Conservation (phyloP, 92 coral and sea anemone species). For the Phenganax subtilis region DNA sequence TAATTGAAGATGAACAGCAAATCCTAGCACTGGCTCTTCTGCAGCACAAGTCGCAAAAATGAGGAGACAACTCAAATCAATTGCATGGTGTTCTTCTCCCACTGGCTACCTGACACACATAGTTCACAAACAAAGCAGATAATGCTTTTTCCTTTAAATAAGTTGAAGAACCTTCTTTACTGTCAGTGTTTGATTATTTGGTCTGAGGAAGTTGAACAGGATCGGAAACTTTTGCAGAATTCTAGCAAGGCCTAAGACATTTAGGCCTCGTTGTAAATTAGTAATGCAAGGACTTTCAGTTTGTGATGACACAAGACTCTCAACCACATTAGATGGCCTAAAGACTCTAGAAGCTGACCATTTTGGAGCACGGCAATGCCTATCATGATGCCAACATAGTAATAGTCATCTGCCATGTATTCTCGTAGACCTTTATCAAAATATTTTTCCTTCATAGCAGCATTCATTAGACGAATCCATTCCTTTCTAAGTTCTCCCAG, state of each 20-base stretch:
- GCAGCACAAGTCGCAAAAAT: conserved; percentile 59
- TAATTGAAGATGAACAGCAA: conserved; percentile 46
- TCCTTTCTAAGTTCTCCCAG: conserved; percentile 53
- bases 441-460: conserved; percentile 31
- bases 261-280: conserved; percentile 46
- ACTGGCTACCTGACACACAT: conserved; percentile 61
- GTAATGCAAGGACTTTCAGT: conserved; percentile 18
- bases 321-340: not conserved
- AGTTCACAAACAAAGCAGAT: conserved; percentile 59
- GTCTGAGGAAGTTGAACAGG: conserved; percentile 10
- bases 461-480: conserved; percentile 10
- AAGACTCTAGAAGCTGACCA: conserved; percentile 46
- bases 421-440: conserved; percentile 29
- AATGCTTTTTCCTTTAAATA: not conserved
- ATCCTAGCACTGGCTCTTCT: conserved; percentile 67
- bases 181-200: not conserved
- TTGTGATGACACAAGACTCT: not conserved
- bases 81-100: conserved; percentile 47
- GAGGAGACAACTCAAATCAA: conserved; percentile 44
- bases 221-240: conserved; percentile 38
- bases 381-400: conserved; percentile 41
- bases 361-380: conserved; percentile 50
- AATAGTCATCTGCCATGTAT: conserved; percentile 30
- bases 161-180: conserved; percentile 1
- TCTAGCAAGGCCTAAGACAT: conserved; percentile 42